Evolutionary conservation across 1,140 invertebrate species (phyloP).

Genomic region (Zophobas morio): DNA sequence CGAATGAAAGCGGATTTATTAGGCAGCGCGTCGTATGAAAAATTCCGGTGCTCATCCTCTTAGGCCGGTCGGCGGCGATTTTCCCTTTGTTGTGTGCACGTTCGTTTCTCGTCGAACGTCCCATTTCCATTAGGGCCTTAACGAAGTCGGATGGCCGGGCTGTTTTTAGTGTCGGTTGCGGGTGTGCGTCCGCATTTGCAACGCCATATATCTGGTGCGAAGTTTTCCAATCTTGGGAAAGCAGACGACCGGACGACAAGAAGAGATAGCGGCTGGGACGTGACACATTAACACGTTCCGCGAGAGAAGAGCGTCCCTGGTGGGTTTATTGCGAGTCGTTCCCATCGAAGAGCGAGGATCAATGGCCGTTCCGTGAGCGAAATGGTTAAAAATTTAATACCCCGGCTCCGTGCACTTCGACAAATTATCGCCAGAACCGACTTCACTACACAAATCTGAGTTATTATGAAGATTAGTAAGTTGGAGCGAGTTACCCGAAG

Average conservation of each 20-base stretch:
- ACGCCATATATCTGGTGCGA: constrained; percentile 45
- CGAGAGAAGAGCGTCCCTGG: constrained; percentile 29
- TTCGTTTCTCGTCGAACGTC: not conserved
- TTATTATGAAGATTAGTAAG: constrained; percentile 42
- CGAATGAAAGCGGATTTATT: not conserved
- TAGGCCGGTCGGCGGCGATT: not conserved
- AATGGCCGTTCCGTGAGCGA: constrained; percentile 62
- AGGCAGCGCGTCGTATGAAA: not conserved
- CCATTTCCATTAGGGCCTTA: constrained; percentile 13
- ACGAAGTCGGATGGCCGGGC: constrained; percentile 10
- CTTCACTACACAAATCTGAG: constrained; percentile 36
- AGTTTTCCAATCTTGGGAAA: constrained; percentile 58
- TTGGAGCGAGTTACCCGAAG: constrained; percentile 39
- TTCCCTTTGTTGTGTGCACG: not conserved
- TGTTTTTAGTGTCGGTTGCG: constrained; percentile 32
- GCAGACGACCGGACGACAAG: constrained; percentile 47
- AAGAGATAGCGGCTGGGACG: constrained; percentile 51
- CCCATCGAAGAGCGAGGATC: constrained; percentile 60
- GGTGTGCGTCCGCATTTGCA: constrained; percentile 9
- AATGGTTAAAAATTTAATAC: constrained; percentile 63
- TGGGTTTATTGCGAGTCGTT: constrained; percentile 57
- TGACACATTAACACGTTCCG: constrained; percentile 62
- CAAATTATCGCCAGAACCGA: constrained; percentile 28
- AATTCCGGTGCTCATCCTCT: not conserved
- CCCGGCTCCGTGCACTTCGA: constrained; percentile 6